Evolutionary conservation across 2,888 invertebrate genomes (phyloP), one percentile per base, ranked within the genome.

Genomic region (Parnassius apollo): DNA sequence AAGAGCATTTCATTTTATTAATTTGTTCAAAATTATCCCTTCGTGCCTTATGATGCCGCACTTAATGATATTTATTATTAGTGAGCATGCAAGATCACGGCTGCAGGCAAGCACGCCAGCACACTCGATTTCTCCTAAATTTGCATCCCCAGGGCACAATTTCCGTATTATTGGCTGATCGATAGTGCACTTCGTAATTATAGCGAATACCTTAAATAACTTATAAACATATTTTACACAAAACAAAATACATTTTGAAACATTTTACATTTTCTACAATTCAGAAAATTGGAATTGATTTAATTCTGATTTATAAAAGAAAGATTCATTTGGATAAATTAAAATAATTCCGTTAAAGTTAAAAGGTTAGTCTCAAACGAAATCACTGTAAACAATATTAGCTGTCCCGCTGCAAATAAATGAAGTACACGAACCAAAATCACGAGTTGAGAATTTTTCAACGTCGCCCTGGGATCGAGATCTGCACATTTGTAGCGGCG

Each of bases 371-470:
- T 62, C 70, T 68, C 69, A 76, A 77, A 78, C 74, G 77, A 71
- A 73, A 72, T 66, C 69, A 72, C 76, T 71, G 79, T 79, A 83
- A 86, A 85, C 83, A 85, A 85, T 86, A 86, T 84, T 83, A 78
- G 75, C 77, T 75, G 80, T 78, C 77, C 76, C 75, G 77, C 76
- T 68, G 81, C 77, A 81, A 85, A 86, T 84, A 87, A 89, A 89
- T 84, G 83, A 84, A 82, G 80, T 77, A 83, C 88, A 88, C 87
- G 88, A 88, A 82, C 81, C 76, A 83, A 88, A 87, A 89, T 88
- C 90, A 89, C 90, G 90, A 87, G 82, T 76, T 79, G 75, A 79
- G 83, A 83, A 89, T 89, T 90, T 90, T 89, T 89, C 88, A 88
- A 88, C 83, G 87, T 90, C 86, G 76, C 73, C 71, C 76, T 75